These are phyloP conservation scores for Pammene aurita DNA, from an alignment of 2,888 invertebrate genomes.

Conservation along the genomic window DNA sequence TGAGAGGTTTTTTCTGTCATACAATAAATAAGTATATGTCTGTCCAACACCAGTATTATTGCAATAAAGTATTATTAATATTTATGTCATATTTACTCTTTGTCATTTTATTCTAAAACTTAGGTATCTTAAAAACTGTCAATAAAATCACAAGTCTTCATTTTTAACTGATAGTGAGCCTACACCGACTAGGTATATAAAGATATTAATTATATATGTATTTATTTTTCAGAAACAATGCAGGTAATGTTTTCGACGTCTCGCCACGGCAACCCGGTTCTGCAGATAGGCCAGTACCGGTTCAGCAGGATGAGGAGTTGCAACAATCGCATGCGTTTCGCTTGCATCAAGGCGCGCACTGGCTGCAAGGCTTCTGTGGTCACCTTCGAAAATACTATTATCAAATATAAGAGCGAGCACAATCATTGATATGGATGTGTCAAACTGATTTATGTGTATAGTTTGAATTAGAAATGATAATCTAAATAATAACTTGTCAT, in stretches of 20 bases:
- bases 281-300: conserved; percentile 20
- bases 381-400: conserved; percentile 27
- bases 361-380: conserved; percentile 24
- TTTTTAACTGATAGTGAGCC: not conserved
- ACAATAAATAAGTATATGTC: too few relatives aligned
- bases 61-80: not conserved
- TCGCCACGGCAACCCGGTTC: conserved; percentile 21
- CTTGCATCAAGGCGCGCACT: conserved; percentile 23
- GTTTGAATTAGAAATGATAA: too few relatives aligned
- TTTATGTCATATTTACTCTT: not conserved
- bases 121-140: not conserved
- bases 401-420: conserved; percentile 26
- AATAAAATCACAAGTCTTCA: too few relatives aligned
- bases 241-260: conserved; percentile 3
- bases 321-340: conserved; percentile 25
- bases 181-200: not conserved
- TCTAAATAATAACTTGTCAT: too few relatives aligned
- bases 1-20: too few relatives aligned
- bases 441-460: not conserved
- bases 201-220: not conserved
- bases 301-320: conserved; percentile 31
- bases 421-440: conserved; percentile 14
- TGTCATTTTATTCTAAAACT: not conserved
- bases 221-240: conserved; percentile 3
- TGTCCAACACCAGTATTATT: not conserved